A percentile compares a stretch with the other conserved stretches of the same genome.
phyloP scores from a whole-genome alignment of 1,140 invertebrate genomes.

The Coelopa frigida region DNA sequence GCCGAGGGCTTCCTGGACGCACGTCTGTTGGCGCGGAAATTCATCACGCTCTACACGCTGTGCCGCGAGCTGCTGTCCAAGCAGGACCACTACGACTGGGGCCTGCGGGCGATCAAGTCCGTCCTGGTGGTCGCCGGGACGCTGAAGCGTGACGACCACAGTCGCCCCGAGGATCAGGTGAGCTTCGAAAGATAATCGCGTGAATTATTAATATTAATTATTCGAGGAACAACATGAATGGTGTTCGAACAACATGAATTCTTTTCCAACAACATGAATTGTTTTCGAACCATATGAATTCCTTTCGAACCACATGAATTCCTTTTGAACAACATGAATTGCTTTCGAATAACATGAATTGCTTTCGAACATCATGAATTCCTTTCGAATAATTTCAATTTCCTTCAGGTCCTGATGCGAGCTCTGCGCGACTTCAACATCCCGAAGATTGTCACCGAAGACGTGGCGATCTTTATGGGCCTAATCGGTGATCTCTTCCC shows the following conservation, averaged over 20 bases:
- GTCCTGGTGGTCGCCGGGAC: constrained; percentile 80
- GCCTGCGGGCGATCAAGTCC: constrained; percentile 75
- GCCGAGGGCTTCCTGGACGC: constrained; percentile 79
- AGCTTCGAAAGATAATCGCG: no score
- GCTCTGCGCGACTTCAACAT: constrained; percentile 81
- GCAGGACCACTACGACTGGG: constrained; percentile 86
- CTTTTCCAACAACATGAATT: no score
- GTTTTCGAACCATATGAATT: no score
- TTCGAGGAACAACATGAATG: no score
- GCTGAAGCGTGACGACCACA: constrained; percentile 50
- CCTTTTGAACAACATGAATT: no score
- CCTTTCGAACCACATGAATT: no score
- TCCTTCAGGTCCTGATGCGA: constrained; percentile 59
- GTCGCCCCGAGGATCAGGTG: constrained; percentile 57
- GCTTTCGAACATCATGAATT: no score
- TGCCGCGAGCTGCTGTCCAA: constrained; percentile 75
- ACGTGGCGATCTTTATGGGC: constrained; percentile 77
- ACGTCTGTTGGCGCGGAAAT: constrained; percentile 68
- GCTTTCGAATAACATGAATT: no score
- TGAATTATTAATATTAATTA: no score
- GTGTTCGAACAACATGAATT: no score
- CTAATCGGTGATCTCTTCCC: constrained; percentile 77
- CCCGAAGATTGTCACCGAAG: constrained; percentile 79
- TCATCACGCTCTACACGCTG: constrained; percentile 74
- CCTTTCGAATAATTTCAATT: neutral